A percentile compares a stretch with the other conserved stretches of the same genome.
Evolutionary conservation across 1,140 invertebrate species (phyloP).

Genomic region (Heliconius hermathena): DNA sequence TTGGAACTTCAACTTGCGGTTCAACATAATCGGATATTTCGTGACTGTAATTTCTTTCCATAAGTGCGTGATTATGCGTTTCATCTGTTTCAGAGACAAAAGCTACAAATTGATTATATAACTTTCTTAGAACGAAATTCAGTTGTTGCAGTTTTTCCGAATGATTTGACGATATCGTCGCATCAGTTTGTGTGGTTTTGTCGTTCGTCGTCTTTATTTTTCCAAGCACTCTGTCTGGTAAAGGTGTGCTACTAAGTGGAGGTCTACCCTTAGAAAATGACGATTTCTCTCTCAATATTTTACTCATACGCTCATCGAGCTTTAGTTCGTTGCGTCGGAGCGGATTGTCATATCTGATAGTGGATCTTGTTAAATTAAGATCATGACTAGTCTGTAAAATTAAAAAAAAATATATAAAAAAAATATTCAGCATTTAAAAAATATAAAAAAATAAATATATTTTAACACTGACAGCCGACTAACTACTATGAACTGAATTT

Average conservation of each 20-base stretch:
- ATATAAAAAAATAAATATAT: too few relatives aligned
- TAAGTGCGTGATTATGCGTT: background rate
- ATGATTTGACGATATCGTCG: slow-evolving; percentile 5
- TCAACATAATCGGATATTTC: slow-evolving; percentile 4
- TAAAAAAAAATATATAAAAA: background rate
- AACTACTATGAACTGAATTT: too few relatives aligned
- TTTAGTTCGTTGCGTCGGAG: slow-evolving; percentile 9
- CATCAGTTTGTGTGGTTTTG: slow-evolving; percentile 55
- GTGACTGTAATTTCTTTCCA: background rate
- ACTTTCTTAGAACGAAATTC: slow-evolving; percentile 43
- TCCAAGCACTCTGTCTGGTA: slow-evolving; percentile 33
- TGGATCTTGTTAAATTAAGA: slow-evolving; percentile 40
- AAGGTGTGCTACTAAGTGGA: slow-evolving; percentile 48
- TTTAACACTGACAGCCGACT: background rate
- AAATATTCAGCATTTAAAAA: background rate
- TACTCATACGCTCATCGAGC: slow-evolving; percentile 22
- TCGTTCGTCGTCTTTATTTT: slow-evolving; percentile 43
- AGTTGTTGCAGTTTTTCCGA: slow-evolving; percentile 48
- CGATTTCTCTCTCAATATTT: slow-evolving; percentile 35
- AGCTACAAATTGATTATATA: slow-evolving; percentile 48
- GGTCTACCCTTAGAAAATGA: slow-evolving; percentile 38
- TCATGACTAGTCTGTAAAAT: slow-evolving; percentile 43
- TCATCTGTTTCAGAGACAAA: slow-evolving; percentile 35
- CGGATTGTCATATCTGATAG: slow-evolving; percentile 33
- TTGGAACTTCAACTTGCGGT: background rate